Base-by-base conservation (phyloP, 2,797 vertebrate genomes). In the Cynodonichthys magdalenae region DNA sequence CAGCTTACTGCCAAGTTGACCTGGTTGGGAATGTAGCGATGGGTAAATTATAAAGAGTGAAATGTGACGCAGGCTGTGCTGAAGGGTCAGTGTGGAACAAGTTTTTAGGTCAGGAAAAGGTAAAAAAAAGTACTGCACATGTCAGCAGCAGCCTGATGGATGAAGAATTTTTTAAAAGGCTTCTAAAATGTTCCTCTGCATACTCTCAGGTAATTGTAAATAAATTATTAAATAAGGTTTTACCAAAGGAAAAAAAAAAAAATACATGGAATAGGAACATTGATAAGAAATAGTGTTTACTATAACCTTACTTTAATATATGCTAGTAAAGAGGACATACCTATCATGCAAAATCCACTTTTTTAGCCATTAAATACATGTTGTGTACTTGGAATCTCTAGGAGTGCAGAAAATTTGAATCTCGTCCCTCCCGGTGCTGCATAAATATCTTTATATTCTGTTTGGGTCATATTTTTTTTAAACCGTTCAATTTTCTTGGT, bases 41-140 rank as follows among this genome's bases (percentile, higher is more conserved):
- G 75, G 78, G 72, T 59, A 59, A 85, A 89, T 92, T 92, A 87
- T 88, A 87, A 79, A 71, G 71, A 78, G 82, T 80, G 86, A 90
- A 87, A 93, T 75, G 79, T 62, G 80, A 86, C 41, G 75, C 82
- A 61, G 66, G 66, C 65, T 55, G 27, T 15, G 45, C 77, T 14
- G 24, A 62, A 63, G 73, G 82, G 87, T 82, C 77, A 79, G 73
- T 14, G 62, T 77, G 15, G 78, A 70, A 51, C n/a, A 59, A 77
- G 70, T 18, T 12, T 31, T 58, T 66, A 80, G 85, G 90, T 92
- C 89, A 88, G 72, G 65, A 41, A 52, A 71, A 89, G 88, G 88
- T 89, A 41, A 48, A 31, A 17, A 28, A 27, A 53, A 42, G 15
- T 9, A 4, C 51, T 15, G 46, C 28, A 59, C 44, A 3, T 9